A percentile compares a stretch with the other conserved stretches of the same genome.
phyloP scores from a whole-genome alignment of 2,797 vertebrate species.

The Takifugu ocellatus region DNA sequence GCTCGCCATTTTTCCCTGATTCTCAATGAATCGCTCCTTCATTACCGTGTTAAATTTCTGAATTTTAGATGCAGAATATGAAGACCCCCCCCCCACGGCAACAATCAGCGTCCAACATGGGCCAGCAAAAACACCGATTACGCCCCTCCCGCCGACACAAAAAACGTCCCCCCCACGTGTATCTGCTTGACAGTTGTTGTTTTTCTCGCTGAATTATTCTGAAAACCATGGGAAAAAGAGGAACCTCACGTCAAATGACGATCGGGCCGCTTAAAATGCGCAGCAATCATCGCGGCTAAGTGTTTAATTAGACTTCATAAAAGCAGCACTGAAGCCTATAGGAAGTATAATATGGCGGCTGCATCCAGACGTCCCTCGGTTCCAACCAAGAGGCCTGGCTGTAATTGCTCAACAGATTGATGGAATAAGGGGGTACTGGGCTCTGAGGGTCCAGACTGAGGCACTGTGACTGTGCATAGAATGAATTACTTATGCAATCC shows the following conservation, averaged over 20 bases:
- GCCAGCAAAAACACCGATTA: no score
- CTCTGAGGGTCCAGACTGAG: conserved; percentile 18
- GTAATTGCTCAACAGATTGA: conserved; percentile 51
- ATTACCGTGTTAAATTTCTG: no score
- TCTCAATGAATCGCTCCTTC: no score
- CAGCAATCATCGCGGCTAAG: neutral
- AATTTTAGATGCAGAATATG: no score
- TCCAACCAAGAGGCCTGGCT: conserved; percentile 10
- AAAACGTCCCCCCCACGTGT: no score
- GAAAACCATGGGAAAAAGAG: neutral
- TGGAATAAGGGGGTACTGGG: conserved; percentile 37
- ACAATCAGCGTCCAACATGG: no score
- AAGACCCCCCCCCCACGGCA: no score
- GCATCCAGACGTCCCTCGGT: no score
- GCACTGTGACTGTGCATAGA: conserved; percentile 41
- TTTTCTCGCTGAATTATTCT: no score
- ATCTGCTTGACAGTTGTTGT: no score
- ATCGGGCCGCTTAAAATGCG: conserved; percentile 18
- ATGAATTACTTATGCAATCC: conserved; percentile 39
- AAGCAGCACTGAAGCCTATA: conserved; percentile 9
- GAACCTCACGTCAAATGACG: conserved; percentile 1
- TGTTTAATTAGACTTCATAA: conserved; percentile 40
- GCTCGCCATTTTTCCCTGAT: no score
- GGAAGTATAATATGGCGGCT: neutral
- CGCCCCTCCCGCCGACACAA: no score